Percentiles rank a stretch among this genome's conserved stretches.
Evolutionary conservation across 2,113 vertebrate genomes (phyloP).

Genomic region (Mus spicilegus): DNA sequence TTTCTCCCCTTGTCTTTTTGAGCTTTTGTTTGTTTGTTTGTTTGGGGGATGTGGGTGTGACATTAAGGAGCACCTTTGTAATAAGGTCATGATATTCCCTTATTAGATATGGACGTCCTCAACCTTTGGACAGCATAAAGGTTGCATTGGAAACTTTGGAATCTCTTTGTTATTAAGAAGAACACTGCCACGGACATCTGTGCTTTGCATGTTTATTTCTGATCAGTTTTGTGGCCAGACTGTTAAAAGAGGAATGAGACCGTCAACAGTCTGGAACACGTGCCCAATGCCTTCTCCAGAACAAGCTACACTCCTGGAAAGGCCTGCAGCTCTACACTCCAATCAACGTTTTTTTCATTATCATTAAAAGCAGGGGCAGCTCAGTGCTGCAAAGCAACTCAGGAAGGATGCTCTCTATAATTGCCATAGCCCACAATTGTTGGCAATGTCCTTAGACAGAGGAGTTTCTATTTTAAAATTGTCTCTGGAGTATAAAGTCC

Average conservation of each 20-base stretch:
- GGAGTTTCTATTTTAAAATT: conserved; percentile 11
- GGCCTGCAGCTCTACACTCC: background rate
- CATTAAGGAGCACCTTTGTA: background rate
- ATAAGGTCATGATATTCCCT: background rate
- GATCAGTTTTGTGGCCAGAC: background rate
- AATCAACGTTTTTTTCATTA: background rate
- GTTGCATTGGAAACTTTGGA: background rate
- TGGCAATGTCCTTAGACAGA: background rate
- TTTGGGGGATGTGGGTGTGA: background rate
- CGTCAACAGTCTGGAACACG: background rate
- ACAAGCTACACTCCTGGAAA: background rate
- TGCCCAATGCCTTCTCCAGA: background rate
- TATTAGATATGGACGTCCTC: background rate
- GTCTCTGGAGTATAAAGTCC: background rate
- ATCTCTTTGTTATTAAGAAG: background rate
- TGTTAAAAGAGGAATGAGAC: background rate
- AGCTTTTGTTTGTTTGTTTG: background rate
- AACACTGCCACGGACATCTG: background rate
- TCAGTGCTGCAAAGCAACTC: background rate
- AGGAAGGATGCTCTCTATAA: background rate
- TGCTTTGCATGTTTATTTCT: conserved; percentile 24
- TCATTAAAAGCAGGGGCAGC: background rate
- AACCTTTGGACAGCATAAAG: background rate
- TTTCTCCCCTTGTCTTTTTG: background rate
- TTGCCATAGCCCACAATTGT: background rate